phyloP scores from a whole-genome alignment of 2,888 invertebrate species.

The Bruchidius siliquastri region DNA sequence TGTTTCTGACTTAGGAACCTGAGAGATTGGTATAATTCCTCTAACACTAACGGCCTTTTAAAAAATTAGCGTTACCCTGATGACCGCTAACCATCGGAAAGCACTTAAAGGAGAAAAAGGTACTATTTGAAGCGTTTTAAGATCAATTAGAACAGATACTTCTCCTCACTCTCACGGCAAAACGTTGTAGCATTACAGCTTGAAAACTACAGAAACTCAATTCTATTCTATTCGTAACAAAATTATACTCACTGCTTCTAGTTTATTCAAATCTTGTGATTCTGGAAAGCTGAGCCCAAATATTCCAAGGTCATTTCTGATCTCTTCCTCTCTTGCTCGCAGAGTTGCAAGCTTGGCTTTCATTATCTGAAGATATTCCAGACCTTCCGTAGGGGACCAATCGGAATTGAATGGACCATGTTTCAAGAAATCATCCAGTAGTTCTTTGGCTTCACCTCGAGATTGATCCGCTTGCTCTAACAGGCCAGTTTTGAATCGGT shows the following conservation, averaged over 20 bases:
- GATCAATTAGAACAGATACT: no score
- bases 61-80: no score
- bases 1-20: no score
- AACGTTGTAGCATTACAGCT: no score
- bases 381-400: conserved; percentile 52
- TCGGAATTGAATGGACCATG: conserved; percentile 61
- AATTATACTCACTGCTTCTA: conserved; percentile 50
- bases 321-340: conserved; percentile 60
- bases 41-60: no score
- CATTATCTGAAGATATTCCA: conserved; percentile 53
- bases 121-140: no score
- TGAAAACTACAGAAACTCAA: no score
- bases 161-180: no score
- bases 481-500: conserved; percentile 66
- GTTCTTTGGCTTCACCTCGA: conserved; percentile 61
- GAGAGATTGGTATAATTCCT: no score
- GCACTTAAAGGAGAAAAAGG: no score
- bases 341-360: conserved; percentile 54
- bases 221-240: no score
- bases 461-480: conserved; percentile 69
- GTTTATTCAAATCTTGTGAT: conserved; percentile 60
- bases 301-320: conserved; percentile 67
- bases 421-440: conserved; percentile 65
- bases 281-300: conserved; percentile 76
- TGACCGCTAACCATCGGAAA: no score